Evolutionary conservation across 2,797 vertebrate genomes (phyloP).

Genomic region (Prunella strophiata): DNA sequence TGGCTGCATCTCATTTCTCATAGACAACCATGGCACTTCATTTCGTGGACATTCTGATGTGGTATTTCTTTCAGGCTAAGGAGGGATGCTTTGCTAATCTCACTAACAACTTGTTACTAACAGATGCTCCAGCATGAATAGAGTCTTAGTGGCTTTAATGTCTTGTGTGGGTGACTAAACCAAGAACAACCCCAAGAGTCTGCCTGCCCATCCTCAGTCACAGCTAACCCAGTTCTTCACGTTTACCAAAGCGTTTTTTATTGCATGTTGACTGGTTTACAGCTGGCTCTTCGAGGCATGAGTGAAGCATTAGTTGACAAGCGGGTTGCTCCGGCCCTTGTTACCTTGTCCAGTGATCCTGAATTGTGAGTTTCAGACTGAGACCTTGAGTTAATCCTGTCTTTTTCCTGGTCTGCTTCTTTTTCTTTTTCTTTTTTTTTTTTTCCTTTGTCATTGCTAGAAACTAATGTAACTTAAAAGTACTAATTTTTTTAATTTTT

Average conservation of each 20-base stretch:
- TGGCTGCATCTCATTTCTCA: background rate
- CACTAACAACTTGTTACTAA: conserved; percentile 73
- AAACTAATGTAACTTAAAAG: conserved; percentile 77
- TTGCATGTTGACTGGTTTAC: conserved; percentile 92
- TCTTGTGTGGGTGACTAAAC: conserved; percentile 72
- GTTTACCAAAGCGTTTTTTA: conserved; percentile 81
- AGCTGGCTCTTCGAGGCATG: conserved; percentile 99
- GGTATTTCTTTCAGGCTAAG: conserved; percentile 80
- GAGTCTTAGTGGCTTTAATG: conserved; percentile 66
- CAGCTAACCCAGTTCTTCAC: conserved; percentile 80
- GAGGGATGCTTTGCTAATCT: conserved; percentile 79
- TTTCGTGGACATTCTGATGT: conserved; percentile 59
- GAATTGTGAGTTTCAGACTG: conserved; percentile 97
- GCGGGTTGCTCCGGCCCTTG: conserved; percentile 98
- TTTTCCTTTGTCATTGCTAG: conserved; percentile 64
- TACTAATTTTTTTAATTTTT: conserved; percentile 72
- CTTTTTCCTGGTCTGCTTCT: conserved; percentile 76
- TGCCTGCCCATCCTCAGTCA: conserved; percentile 82
- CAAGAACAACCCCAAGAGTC: conserved; percentile 72
- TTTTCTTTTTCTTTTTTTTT: conserved; percentile 54
- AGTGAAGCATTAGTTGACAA: conserved; percentile 99
- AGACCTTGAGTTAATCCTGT: conserved; percentile 81
- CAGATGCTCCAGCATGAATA: conserved; percentile 71
- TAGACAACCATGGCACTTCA: accelerated
- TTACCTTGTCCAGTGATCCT: conserved; percentile 99